These are phyloP conservation scores for Epizoanthus illoricatus DNA, from an alignment of 92 coral and sea anemone genomes.

Conservation along the genomic window DNA sequence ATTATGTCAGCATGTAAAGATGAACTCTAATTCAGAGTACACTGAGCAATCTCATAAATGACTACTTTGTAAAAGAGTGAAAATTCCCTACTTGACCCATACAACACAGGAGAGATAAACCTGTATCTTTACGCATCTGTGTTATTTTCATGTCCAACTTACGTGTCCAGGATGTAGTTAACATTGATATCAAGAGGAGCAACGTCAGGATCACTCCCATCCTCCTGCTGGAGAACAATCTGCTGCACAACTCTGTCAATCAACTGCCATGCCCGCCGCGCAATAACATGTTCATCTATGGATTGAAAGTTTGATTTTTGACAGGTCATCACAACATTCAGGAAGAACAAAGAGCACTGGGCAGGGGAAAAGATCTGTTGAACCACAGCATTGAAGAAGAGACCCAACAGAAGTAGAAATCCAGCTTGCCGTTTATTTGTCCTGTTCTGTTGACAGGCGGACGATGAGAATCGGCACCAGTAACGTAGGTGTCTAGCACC, in stretches of 20 bases:
- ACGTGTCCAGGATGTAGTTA: slow-evolving; percentile 90
- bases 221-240: slow-evolving; percentile 86
- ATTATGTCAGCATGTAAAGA: no score
- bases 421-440: slow-evolving; percentile 14
- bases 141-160: slow-evolving; percentile 26
- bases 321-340: slow-evolving; percentile 5
- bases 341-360: slow-evolving; percentile 11
- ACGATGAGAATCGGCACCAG: slow-evolving; percentile 4
- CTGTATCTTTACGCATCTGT: neutral
- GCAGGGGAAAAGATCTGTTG: slow-evolving; percentile 10
- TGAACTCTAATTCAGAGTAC: no score
- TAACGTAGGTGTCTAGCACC: slow-evolving; percentile 4
- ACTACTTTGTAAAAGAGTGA: neutral
- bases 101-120: neutral
- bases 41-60: no score
- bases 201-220: slow-evolving; percentile 97
- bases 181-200: slow-evolving; percentile 93
- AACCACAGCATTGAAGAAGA: slow-evolving; percentile 15
- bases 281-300: slow-evolving; percentile 85
- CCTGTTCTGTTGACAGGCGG: slow-evolving; percentile 10
- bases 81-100: neutral
- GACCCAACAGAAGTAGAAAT: slow-evolving; percentile 9
- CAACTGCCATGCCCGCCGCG: slow-evolving; percentile 93
- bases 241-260: slow-evolving; percentile 96
- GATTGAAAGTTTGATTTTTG: slow-evolving; percentile 30